Conservation (phyloP, 2,113 vertebrate species). For the Recurvirostra avosetta region DNA sequence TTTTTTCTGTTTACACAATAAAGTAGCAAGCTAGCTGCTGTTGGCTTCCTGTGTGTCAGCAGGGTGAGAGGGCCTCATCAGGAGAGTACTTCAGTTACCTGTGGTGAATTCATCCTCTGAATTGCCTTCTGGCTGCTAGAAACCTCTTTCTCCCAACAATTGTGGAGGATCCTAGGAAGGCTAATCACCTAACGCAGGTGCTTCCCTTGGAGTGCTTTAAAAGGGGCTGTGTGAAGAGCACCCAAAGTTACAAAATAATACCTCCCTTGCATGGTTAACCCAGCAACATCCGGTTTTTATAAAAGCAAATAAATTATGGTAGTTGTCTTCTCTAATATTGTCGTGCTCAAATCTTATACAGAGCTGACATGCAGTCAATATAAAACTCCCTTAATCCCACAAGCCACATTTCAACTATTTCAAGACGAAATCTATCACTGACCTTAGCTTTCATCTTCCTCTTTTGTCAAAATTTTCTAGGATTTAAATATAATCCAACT, state of each 20-base stretch:
- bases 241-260: neutral
- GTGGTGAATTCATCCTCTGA: neutral
- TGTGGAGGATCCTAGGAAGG: neutral
- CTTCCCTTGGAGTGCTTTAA: neutral
- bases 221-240: neutral
- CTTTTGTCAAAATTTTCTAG: neutral
- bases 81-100: neutral
- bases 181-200: neutral
- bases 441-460: constrained; percentile 16
- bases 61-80: neutral
- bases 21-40: neutral
- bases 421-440: neutral
- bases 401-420: neutral
- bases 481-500: constrained; percentile 28
- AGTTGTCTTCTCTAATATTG: neutral
- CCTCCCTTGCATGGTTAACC: neutral
- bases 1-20: neutral
- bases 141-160: neutral
- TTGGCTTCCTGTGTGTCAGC: neutral
- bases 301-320: neutral
- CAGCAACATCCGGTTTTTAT: neutral
- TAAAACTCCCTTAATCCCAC: neutral
- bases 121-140: neutral
- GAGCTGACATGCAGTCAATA: neutral
- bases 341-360: neutral